Evolutionary conservation across 2,888 invertebrate genomes (phyloP), one percentile per base, ranked within the genome.

Genomic region (Rhimphoctona megacephalus): DNA sequence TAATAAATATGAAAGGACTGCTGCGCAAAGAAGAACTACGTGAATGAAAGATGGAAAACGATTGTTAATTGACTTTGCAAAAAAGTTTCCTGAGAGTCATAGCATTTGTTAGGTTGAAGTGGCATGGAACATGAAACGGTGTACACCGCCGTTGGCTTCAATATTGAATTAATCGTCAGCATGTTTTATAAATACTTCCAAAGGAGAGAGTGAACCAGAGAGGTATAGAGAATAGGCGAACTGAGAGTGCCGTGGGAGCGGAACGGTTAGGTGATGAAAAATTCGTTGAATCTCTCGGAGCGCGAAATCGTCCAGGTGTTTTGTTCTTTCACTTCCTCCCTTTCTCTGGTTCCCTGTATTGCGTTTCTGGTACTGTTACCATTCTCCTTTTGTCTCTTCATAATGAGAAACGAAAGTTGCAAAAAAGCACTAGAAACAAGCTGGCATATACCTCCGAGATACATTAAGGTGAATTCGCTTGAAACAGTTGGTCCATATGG

Each of bases 161-260:
- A 86, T 86, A 86, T 81, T 83, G 52, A 74, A 86, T 84, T 84
- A 79, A 86, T 84, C 81, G 86, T 22, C 66, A 22, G 52, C 49
- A 52, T 84, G 52, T 78, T 84, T 86, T 74, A 81, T 74, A 77
- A 54, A 74, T 74, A 70, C 78, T 78, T 81, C 25, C 39, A n/a
- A 9, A n/a, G 25, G n/a, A 61, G 8, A 61, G 8, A 52, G 33
- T 54, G 52, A 17, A 57, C 33, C 8, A 43, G 6, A 52, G 66
- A 36, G 67, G 46, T n/a, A 25, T n/a, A 57, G 57, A 25, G 57
- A 70, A 30, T 74, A 61, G 22, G 61, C 70, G 33, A 69, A 49
- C 43, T 46, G 69, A 77, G 80, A 78, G 83, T 52, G 70, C 25
- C 83, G 73, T 61, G 83, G 52, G 66, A 83, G 46, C 54, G n/a